These are phyloP conservation scores for Cygnus atratus DNA, from an alignment of 2,113 vertebrate genomes.

Conservation along the genomic window DNA sequence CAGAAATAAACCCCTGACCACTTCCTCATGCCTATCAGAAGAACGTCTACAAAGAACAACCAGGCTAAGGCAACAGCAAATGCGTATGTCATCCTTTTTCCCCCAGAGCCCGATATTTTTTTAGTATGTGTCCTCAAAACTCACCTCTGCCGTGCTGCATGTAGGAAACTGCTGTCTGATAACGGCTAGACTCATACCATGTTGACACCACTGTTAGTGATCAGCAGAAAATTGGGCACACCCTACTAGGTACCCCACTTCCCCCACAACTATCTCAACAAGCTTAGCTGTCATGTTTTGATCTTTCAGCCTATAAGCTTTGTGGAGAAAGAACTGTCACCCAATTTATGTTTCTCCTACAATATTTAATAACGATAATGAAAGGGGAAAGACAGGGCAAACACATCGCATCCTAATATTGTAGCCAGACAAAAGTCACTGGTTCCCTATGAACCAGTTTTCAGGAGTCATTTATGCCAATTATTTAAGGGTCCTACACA, in stretches of 20 bases:
- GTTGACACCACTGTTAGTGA: not conserved
- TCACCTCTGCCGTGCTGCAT: not conserved
- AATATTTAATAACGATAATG: not conserved
- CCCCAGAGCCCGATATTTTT: not conserved
- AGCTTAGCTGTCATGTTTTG: not conserved
- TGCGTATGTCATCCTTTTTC: accelerated
- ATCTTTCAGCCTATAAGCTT: not conserved
- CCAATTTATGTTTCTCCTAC: not conserved
- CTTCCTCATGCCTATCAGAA: not conserved
- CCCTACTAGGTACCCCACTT: not conserved
- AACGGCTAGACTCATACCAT: not conserved
- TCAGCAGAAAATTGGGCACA: not conserved
- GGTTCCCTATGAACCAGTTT: accelerated
- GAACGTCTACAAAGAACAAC: not conserved
- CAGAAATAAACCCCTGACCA: not conserved
- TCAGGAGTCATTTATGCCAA: not conserved
- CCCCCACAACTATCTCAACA: not conserved
- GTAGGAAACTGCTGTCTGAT: not conserved
- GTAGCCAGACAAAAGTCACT: not conserved
- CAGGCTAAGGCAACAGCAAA: not conserved
- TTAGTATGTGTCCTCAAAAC: not conserved
- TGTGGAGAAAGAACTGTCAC: not conserved
- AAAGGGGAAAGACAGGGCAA: not conserved
- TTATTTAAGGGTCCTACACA: not conserved
- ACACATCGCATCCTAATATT: not conserved